phyloP scores from a whole-genome alignment of 2,113 vertebrate species.

The Nymphicus hollandicus region DNA sequence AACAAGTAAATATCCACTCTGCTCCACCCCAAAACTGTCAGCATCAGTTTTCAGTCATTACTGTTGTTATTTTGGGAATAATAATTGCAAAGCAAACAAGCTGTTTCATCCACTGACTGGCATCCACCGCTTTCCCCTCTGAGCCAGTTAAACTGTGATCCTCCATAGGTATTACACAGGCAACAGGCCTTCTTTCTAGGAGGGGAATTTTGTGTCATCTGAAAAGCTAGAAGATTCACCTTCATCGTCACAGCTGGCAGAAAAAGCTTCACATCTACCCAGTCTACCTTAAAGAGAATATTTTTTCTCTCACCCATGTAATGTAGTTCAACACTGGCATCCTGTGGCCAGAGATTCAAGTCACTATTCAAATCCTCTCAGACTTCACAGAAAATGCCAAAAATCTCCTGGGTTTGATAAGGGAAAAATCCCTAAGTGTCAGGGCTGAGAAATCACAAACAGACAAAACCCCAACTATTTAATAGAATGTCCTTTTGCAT shows the following conservation, averaged over 20 bases:
- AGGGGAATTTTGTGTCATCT: not conserved
- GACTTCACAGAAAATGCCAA: not conserved
- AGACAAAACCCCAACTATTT: not conserved
- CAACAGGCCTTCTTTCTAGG: not conserved
- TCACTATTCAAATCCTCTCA: not conserved
- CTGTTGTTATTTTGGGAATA: not conserved
- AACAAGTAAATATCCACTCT: not conserved
- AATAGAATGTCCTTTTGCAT: not conserved
- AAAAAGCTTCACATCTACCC: not conserved
- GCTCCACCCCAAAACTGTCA: not conserved
- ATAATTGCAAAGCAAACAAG: not conserved
- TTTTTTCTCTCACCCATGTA: constrained; percentile 21
- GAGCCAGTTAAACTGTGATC: not conserved
- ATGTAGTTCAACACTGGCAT: constrained; percentile 79
- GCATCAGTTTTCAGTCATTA: not conserved
- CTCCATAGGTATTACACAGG: not conserved
- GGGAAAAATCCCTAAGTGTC: not conserved
- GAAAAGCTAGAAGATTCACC: constrained; percentile 43
- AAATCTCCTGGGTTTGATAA: not conserved
- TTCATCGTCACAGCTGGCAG: constrained; percentile 21
- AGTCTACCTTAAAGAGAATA: constrained; percentile 52
- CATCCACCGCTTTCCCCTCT: not conserved
- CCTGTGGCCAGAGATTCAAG: constrained; percentile 73
- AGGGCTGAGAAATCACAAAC: not conserved
- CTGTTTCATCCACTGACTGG: not conserved